These are phyloP conservation scores for Centruroides vittatus DNA, from an alignment of 1,140 invertebrate genomes.

Conservation along the genomic window DNA sequence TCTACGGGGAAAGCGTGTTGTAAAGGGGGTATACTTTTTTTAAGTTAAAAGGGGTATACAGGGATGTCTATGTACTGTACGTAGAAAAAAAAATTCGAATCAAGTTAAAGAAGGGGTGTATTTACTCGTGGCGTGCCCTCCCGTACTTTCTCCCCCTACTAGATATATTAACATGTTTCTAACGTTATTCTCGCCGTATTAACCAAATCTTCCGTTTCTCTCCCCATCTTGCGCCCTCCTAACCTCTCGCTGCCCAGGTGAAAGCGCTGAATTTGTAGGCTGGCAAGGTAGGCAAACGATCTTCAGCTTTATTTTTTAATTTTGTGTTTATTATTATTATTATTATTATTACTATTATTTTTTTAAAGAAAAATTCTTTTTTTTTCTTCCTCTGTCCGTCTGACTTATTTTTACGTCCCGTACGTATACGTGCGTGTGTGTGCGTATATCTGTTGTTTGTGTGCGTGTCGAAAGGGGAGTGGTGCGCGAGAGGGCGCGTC, in stretches of 20 bases:
- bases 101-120: too few species aligned
- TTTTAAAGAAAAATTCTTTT: background rate
- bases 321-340: background rate
- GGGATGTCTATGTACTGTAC: too few species aligned
- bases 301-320: background rate
- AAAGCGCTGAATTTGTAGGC: constrained; percentile 67
- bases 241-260: constrained; percentile 36
- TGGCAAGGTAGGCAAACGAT: constrained; percentile 51
- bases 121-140: too few species aligned
- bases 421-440: background rate
- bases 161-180: background rate
- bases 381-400: background rate
- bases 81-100: too few species aligned
- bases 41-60: too few species aligned
- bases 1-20: too few species aligned
- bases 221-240: background rate
- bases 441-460: background rate
- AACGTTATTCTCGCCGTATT: background rate
- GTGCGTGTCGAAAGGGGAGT: background rate
- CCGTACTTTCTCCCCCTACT: too few species aligned
- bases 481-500: background rate
- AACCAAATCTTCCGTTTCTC: background rate
- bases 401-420: too few species aligned
- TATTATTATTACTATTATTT: background rate
- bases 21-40: too few species aligned